Base-by-base conservation (phyloP, 2,797 vertebrate genomes). In the Chromobotia macracanthus region DNA sequence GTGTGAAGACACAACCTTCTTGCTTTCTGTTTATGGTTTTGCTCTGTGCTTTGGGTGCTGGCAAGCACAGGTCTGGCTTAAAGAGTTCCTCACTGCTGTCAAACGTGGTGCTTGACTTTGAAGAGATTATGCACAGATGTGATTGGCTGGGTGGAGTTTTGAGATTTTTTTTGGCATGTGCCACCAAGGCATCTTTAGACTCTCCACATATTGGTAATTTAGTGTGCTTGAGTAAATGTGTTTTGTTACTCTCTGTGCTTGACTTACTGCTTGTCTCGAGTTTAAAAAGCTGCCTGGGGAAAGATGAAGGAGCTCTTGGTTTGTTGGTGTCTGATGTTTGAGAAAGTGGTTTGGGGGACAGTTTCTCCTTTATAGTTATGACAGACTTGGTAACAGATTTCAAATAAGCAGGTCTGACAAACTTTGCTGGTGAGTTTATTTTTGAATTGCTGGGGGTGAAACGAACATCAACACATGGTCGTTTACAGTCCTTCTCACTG, bases 401-500 rank as follows among this genome's bases (percentile, higher is more conserved):
- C n/a, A 83, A 13, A 15, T 79, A 84, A 53, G 73, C 75, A 55
- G 28, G 2, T 74, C 18, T 84, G 61, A 82, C 48, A 28, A 48
- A 85, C 48, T 83, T 69, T 80, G 70, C 38, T 10, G 81, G 50
- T 21, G 75, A 69, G 51, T 23, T 55, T 12, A 44, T n/a, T 56
- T 0, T 12, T 3, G 70, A 69, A 63, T 61, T 38, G 19, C 21
- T 35, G 15, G 72, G 16, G n/a, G 12, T 69, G 38, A 3, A 12
- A 6, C 3, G 21, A 38, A 18, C 0, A 8, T 82, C 70, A 35
- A 44, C 19, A 60, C 71, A 80, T 35, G 76, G 41, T 77, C 68
- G 64, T 21, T 80, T 77, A 38, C n/a, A 44, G 70, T 83, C 79
- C 10, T 41, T 65, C 7, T 65, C 46, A 35, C 18, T 19, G 12